Base-by-base conservation (phyloP, 2,888 invertebrate genomes). In the Polymixis lichenea region DNA sequence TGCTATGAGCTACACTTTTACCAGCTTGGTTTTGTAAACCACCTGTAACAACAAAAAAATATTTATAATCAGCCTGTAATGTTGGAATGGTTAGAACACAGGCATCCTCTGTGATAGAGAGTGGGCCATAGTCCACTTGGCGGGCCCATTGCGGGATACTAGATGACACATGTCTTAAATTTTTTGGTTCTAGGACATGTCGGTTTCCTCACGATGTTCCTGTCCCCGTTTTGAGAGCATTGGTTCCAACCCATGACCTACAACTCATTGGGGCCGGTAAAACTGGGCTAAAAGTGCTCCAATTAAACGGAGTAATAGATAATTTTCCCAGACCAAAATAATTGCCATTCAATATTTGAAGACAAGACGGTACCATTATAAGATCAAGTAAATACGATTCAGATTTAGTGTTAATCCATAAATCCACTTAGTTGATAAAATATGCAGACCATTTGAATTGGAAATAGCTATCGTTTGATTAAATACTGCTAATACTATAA, bases 391-490 rank as follows among this genome's bases (percentile, higher is more conserved):
- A 84, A 83, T 77, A 55, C 61, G 58, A 83, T 81, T 78, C 71
- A 71, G 58, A 71, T 85, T 75, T 77, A 58, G 25, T 87, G 74
- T 81, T 85, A 78, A 87, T 85, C 85, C 79, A 81, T 84, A 81
- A 78, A 87, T 82, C 75, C 82, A 85, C 82, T 86, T 84, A 80
- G 71, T 71, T 79, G 82, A 81, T 86, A 78, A 85, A 85, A 84
- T 87, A 87, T 85, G 74, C 84, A 85, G 68, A 85, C 75, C 71
- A 75, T 79, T 86, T 83, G 73, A 78, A 83, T 85, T 83, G 67
- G 69, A 77, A 83, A 85, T 80, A 77, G 72, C 77, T 83, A 75
- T 86, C 67, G 73, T 85, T 85, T 80, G 79, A 85, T 85, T 78
- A 85, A 85, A 76, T 78, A 83, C 81, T 85, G 64, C 66, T 80